These are phyloP conservation scores for Bombyx mori DNA, from an alignment of 1,140 invertebrate species.

Conservation along the genomic window DNA sequence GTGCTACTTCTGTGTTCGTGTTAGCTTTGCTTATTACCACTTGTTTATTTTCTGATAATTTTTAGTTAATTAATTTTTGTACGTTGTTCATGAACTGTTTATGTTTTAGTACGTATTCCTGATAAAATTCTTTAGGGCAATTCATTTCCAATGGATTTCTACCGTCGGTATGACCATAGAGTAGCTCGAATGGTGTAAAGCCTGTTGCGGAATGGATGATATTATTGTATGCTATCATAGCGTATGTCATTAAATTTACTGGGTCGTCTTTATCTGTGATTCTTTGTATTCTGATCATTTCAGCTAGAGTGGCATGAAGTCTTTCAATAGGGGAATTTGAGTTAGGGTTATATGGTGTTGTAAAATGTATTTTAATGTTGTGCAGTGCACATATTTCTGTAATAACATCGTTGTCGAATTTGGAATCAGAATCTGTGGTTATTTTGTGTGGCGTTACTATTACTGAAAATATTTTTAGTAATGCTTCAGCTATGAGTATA, in stretches of 20 bases:
- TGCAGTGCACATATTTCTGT: no score
- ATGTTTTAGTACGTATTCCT: conserved; percentile 10
- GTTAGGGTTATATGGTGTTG: conserved; percentile 5
- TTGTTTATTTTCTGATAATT: conserved; percentile 15
- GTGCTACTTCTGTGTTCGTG: conserved; percentile 12
- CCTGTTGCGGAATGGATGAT: conserved; percentile 14
- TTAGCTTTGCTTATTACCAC: conserved; percentile 18
- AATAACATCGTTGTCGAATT: conserved; percentile 25
- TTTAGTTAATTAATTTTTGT: conserved; percentile 13
- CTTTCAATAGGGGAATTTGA: conserved; percentile 3
- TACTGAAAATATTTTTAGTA: conserved; percentile 17
- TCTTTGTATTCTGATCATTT: not conserved
- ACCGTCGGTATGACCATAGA: conserved; percentile 20
- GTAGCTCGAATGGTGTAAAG: conserved; percentile 19
- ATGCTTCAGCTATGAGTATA: conserved; percentile 24
- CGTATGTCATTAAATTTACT: conserved; percentile 18
- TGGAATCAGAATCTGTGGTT: conserved; percentile 21
- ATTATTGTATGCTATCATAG: conserved; percentile 22
- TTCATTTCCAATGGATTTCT: conserved; percentile 13
- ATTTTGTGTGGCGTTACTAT: conserved; percentile 20
- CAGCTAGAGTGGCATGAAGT: not conserved
- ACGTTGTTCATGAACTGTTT: conserved; percentile 15
- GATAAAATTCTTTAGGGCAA: conserved; percentile 10
- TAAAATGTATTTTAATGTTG: not conserved
- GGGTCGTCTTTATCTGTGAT: conserved; percentile 7